Evolutionary conservation across 2,797 vertebrate species (phyloP).

Genomic region (Trachops cirrhosus): DNA sequence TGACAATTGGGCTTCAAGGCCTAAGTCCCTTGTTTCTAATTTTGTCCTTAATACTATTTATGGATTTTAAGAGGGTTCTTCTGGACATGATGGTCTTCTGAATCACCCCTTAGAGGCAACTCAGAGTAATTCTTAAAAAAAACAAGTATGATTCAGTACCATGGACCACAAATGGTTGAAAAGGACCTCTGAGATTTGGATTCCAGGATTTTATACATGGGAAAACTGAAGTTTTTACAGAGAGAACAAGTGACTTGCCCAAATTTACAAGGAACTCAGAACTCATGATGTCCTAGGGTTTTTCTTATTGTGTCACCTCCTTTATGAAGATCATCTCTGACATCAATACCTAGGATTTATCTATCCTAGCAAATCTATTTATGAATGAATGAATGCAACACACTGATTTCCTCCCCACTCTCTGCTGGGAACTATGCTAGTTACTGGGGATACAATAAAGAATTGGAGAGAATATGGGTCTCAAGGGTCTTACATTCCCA

Average conservation of each 20-base stretch:
- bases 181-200: background rate
- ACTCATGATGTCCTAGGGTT: background rate
- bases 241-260: background rate
- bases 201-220: background rate
- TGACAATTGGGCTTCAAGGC: background rate
- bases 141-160: background rate
- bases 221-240: background rate
- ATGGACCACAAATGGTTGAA: background rate
- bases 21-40: conserved; percentile 3
- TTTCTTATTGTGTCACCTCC: background rate
- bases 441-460: background rate
- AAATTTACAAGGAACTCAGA: background rate
- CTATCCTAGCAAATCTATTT: background rate
- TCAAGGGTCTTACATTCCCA: background rate
- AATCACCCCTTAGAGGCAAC: background rate
- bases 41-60: background rate
- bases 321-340: background rate
- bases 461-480: background rate
- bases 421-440: background rate
- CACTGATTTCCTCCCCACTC: background rate
- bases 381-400: background rate
- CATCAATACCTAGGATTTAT: background rate
- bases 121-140: background rate
- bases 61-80: background rate
- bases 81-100: background rate